Evolutionary conservation across 2,113 vertebrate species (phyloP).

Genomic region (Polyodon spathula): DNA sequence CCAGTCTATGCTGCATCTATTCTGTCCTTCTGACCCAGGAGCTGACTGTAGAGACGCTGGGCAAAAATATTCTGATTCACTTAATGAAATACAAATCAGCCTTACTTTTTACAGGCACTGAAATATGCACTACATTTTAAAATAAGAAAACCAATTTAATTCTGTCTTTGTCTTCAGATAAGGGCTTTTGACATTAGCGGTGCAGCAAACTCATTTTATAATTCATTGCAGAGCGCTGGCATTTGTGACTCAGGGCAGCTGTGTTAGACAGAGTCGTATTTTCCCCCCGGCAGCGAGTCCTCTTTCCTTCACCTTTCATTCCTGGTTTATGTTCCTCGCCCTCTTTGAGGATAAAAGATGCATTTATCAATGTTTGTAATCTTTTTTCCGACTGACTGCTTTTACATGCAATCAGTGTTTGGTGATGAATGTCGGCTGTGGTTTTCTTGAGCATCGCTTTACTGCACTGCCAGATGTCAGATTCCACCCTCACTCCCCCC

Average conservation of each 20-base stretch:
- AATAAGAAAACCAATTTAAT: too few relatives aligned
- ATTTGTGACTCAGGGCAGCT: neutral
- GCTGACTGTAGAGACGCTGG: too few relatives aligned
- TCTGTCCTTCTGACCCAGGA: too few relatives aligned
- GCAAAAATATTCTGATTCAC: too few relatives aligned
- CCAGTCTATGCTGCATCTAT: too few relatives aligned
- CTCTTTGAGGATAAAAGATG: neutral
- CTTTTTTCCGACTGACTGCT: constrained; percentile 4
- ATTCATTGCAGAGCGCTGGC: neutral
- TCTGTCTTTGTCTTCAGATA: neutral
- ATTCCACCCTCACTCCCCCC: constrained; percentile 1
- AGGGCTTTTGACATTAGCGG: constrained; percentile 1
- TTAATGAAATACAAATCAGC: too few relatives aligned
- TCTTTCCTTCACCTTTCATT: constrained; percentile 1
- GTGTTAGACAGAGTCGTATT: neutral
- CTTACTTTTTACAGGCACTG: too few relatives aligned
- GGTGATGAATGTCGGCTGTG: constrained; percentile 16
- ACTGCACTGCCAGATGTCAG: constrained; percentile 13
- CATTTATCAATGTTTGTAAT: constrained; percentile 17
- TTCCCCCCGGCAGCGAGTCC: neutral
- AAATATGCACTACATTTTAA: too few relatives aligned
- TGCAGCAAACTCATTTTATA: neutral
- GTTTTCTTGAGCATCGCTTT: constrained; percentile 9
- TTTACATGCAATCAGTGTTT: constrained; percentile 5
- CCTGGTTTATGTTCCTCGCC: neutral